These are phyloP conservation scores for Sparidentex hasta DNA, from an alignment of 2,797 vertebrate genomes.

Conservation along the genomic window DNA sequence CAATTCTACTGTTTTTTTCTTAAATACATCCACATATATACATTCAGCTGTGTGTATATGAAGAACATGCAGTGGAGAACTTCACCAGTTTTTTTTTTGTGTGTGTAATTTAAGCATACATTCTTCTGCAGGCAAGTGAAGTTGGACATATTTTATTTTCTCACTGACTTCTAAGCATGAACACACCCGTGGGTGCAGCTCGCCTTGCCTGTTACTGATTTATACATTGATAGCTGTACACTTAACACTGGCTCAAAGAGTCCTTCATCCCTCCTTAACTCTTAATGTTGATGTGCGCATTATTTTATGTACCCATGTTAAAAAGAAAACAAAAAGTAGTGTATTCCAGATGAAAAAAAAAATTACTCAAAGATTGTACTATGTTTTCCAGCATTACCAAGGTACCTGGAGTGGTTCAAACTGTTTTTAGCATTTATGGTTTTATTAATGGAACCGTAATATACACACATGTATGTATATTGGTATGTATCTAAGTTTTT, in stretches of 20 bases:
- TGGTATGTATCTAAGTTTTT: slow-evolving; percentile 90
- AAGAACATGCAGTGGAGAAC: slow-evolving; percentile 74
- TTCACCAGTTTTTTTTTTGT: slow-evolving; percentile 45
- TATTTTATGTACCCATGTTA: slow-evolving; percentile 86
- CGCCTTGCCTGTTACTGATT: slow-evolving; percentile 80
- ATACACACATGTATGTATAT: slow-evolving; percentile 91
- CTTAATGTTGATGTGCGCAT: slow-evolving; percentile 83
- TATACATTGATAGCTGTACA: slow-evolving; percentile 77
- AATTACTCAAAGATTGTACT: slow-evolving; percentile 88
- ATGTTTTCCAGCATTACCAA: slow-evolving; percentile 86
- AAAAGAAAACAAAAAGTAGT: slow-evolving; percentile 78
- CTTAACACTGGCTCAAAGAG: slow-evolving; percentile 79
- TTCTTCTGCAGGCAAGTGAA: slow-evolving; percentile 70
- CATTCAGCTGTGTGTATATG: slow-evolving; percentile 84
- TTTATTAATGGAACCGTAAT: slow-evolving; percentile 88
- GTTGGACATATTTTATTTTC: slow-evolving; percentile 75
- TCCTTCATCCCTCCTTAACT: slow-evolving; percentile 82
- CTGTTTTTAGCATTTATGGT: slow-evolving; percentile 87
- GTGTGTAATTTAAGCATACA: slow-evolving; percentile 68
- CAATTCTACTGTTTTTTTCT: slow-evolving; percentile 73
- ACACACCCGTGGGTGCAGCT: slow-evolving; percentile 77
- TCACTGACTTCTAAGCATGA: slow-evolving; percentile 81
- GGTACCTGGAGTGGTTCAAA: slow-evolving; percentile 87
- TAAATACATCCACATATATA: slow-evolving; percentile 83
- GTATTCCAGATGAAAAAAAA: slow-evolving; percentile 75